Percentiles rank a stretch among this genome's conserved stretches.
phyloP scores from a whole-genome alignment of 2,888 invertebrate genomes.

The Lasioglossum zephyrum region DNA sequence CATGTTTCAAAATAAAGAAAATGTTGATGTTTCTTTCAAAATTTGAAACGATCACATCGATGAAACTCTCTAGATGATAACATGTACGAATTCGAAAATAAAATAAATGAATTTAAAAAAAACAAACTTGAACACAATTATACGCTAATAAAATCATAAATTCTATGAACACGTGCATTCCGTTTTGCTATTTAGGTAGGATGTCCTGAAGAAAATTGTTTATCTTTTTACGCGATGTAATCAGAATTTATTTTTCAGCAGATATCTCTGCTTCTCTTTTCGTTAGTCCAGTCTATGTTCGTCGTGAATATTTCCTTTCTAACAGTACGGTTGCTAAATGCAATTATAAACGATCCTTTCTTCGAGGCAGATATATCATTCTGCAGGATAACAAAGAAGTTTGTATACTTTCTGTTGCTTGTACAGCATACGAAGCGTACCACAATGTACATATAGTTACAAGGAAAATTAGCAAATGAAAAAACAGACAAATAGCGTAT shows the following conservation, averaged over 20 bases:
- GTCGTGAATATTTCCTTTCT: constrained; percentile 30
- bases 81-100: not conserved
- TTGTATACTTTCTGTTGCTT: constrained; percentile 17
- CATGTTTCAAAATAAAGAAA: not conserved
- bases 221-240: constrained; percentile 44
- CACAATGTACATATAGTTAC: constrained; percentile 8
- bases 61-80: not conserved
- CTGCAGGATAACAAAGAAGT: constrained; percentile 29
- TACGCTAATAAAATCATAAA: constrained; percentile 1
- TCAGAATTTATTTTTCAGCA: constrained; percentile 64
- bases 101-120: not conserved
- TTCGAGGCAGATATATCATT: constrained; percentile 22
- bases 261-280: constrained; percentile 35
- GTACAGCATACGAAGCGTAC: constrained; percentile 33
- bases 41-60: not conserved
- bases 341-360: constrained; percentile 29
- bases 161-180: constrained; percentile 4
- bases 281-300: constrained; percentile 35
- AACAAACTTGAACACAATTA: not conserved
- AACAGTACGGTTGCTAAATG: constrained; percentile 33
- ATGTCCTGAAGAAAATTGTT: constrained; percentile 38
- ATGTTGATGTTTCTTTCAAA: not conserved
- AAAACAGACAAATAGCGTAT: constrained; percentile 25
- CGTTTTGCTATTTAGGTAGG: constrained; percentile 25
- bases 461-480: constrained; percentile 44